Conservation (phyloP, 1,140 invertebrate species). For the Tribolium madens region DNA sequence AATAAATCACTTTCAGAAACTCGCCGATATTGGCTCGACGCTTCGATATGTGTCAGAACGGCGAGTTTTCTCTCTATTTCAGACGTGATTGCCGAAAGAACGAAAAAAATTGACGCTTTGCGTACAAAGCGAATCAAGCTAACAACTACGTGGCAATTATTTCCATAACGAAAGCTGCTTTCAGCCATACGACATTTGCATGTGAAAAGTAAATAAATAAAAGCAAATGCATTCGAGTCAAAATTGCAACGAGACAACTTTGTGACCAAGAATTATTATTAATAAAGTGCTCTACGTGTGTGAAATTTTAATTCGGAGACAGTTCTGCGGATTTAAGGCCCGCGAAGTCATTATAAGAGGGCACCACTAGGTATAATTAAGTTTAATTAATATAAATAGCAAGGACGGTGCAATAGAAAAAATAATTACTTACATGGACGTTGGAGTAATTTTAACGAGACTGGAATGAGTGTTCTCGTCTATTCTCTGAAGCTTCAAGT, state of each 20-base stretch:
- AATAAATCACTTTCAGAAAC: conserved; percentile 36
- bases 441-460: too few relatives aligned
- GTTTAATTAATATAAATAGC: too few relatives aligned
- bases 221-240: not conserved
- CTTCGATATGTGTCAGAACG: conserved; percentile 35
- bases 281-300: too few relatives aligned
- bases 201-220: not conserved
- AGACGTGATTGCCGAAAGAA: conserved; percentile 9
- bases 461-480: too few relatives aligned
- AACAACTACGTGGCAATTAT: conserved; percentile 14
- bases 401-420: too few relatives aligned
- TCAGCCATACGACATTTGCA: not conserved
- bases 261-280: not conserved
- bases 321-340: too few relatives aligned
- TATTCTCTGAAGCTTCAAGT: too few relatives aligned
- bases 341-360: too few relatives aligned
- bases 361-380: too few relatives aligned
- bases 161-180: conserved; percentile 2
- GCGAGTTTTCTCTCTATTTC: conserved; percentile 25
- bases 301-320: too few relatives aligned
- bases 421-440: too few relatives aligned
- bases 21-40: conserved; percentile 9
- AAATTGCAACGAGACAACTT: not conserved
- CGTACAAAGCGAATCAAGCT: conserved; percentile 1
- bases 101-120: not conserved